These are phyloP conservation scores for Brevimyrus niger DNA, from an alignment of 2,113 vertebrate genomes.

Conservation along the genomic window DNA sequence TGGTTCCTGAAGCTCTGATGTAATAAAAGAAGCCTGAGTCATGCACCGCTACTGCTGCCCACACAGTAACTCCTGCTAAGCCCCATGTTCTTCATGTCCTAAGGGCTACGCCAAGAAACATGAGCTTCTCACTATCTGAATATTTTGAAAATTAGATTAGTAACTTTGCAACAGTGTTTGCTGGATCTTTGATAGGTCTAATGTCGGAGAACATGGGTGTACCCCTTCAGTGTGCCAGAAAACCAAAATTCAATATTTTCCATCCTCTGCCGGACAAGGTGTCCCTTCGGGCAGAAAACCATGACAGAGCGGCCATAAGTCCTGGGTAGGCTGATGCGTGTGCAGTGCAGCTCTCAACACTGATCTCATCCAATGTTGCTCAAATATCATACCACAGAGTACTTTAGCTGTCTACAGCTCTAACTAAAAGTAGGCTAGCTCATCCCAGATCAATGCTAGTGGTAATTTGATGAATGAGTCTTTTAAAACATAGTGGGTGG, in stretches of 20 bases:
- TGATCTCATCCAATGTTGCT: not conserved
- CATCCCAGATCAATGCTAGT: not conserved
- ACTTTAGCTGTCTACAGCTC: not conserved
- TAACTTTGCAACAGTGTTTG: not conserved
- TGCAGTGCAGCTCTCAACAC: not conserved
- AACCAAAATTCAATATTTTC: not conserved
- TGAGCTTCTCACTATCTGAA: not conserved
- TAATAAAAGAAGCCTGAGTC: not conserved
- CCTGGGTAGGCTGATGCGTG: not conserved
- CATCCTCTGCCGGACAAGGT: not conserved
- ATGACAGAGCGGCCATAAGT: not conserved
- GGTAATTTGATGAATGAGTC: not conserved
- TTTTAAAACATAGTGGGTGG: not conserved
- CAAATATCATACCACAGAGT: not conserved
- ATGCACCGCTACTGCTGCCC: constrained; percentile 21
- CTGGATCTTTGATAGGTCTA: not conserved
- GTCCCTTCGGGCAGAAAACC: not conserved
- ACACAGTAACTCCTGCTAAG: constrained; percentile 10
- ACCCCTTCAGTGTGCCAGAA: not conserved
- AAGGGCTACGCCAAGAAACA: not conserved
- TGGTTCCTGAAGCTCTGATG: not conserved
- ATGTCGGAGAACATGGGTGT: not conserved
- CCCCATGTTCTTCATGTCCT: not conserved
- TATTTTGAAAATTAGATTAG: not conserved
- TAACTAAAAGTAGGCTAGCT: not conserved